Conservation (phyloP, 1,140 invertebrate species). For the Patella vulgata region DNA sequence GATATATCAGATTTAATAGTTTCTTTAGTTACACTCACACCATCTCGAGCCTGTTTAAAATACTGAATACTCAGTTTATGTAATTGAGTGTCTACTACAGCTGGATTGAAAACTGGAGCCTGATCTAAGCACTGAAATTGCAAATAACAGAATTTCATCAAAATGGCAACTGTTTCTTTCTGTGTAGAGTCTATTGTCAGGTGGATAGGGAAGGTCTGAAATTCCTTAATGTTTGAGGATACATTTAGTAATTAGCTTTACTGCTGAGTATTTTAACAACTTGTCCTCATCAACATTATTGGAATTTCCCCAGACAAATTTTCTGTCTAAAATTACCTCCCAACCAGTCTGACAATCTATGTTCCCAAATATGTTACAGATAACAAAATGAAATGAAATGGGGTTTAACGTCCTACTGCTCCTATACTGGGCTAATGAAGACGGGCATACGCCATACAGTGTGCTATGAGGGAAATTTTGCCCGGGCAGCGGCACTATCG, state of each 20-base stretch:
- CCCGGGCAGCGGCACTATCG: no score
- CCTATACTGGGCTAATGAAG: no score
- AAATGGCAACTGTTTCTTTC: no score
- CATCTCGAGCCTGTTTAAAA: constrained; percentile 40
- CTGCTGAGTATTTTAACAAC: neutral
- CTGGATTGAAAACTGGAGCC: constrained; percentile 41
- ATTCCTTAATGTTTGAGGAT: neutral
- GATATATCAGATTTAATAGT: no score
- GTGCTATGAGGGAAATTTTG: no score
- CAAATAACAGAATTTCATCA: constrained; percentile 6
- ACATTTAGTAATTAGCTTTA: neutral
- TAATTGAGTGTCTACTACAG: constrained; percentile 54
- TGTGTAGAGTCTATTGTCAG: neutral
- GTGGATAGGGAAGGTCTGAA: neutral
- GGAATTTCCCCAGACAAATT: neutral
- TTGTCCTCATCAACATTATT: neutral
- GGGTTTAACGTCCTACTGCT: no score
- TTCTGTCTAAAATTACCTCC: no score
- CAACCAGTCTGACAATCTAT: no score
- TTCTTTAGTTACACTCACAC: no score
- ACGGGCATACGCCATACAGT: no score
- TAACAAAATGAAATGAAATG: neutral
- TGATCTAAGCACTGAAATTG: constrained; percentile 48
- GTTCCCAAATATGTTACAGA: neutral
- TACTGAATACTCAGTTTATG: constrained; percentile 58